These are phyloP conservation scores for Lepidostoma basale DNA, from an alignment of 1,140 invertebrate species.

Conservation along the genomic window DNA sequence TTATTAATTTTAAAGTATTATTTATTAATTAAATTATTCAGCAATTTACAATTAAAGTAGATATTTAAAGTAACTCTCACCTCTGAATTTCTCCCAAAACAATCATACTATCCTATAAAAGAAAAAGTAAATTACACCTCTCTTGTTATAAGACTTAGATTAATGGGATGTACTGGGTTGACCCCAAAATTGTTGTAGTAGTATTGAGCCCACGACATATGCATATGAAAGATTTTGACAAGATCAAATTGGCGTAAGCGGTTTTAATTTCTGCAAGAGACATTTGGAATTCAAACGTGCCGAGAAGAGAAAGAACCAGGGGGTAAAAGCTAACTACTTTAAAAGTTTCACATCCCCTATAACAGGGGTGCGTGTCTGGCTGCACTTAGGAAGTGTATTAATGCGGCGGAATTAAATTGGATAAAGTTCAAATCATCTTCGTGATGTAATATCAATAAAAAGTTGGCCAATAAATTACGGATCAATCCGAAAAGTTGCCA, in stretches of 20 bases:
- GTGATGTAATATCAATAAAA: slow-evolving; percentile 15
- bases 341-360: background rate
- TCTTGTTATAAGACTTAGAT: too few relatives aligned
- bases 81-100: too few relatives aligned
- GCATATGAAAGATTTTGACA: too few relatives aligned
- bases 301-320: background rate
- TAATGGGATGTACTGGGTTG: too few relatives aligned
- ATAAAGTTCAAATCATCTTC: slow-evolving; percentile 27
- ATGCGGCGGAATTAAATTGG: slow-evolving; percentile 19
- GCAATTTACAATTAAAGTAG: too few relatives aligned
- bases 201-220: too few relatives aligned
- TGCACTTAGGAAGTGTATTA: slow-evolving; percentile 18
- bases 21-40: too few relatives aligned
- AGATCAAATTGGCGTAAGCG: background rate
- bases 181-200: too few relatives aligned
- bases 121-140: too few relatives aligned
- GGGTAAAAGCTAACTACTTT: background rate
- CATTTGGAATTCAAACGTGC: background rate
- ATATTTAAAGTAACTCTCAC: too few relatives aligned
- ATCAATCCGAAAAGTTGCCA: slow-evolving; percentile 13
- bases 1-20: too few relatives aligned
- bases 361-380: background rate
- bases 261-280: slow-evolving; percentile 17
- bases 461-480: slow-evolving; percentile 15
- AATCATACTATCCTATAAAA: too few relatives aligned